These are phyloP conservation scores for Sebastes glaucus DNA, from an alignment of 2,797 vertebrate genomes.

Conservation along the genomic window DNA sequence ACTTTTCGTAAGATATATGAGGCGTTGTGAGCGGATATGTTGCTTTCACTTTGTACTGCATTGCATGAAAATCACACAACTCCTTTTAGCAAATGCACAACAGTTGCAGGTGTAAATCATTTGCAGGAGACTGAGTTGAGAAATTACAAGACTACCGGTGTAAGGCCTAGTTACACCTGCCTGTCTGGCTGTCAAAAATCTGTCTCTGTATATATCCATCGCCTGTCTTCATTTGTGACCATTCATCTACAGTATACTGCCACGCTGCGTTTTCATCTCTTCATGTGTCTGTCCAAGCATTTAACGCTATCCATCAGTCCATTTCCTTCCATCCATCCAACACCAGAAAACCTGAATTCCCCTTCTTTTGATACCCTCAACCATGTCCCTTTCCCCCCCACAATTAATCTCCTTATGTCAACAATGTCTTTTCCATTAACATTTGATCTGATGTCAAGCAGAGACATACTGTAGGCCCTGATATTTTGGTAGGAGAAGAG, in stretches of 20 bases:
- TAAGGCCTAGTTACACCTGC: not conserved
- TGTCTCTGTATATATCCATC: conserved; percentile 8
- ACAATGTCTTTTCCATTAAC: not conserved
- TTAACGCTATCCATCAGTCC: not conserved
- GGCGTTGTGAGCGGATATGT: too few species aligned
- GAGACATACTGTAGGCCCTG: not conserved
- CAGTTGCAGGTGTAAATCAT: not conserved
- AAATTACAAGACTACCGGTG: not conserved
- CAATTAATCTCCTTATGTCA: not conserved
- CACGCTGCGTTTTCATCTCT: not conserved
- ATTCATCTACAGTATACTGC: not conserved
- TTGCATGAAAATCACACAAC: not conserved
- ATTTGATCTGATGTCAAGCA: not conserved
- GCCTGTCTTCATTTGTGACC: conserved; percentile 13
- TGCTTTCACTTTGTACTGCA: not conserved
- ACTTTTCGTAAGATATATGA: not conserved
- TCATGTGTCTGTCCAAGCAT: not conserved
- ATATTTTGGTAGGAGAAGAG: not conserved
- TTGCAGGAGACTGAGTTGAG: not conserved
- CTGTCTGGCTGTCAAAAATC: conserved; percentile 15
- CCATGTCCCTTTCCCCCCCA: not conserved
- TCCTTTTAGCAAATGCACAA: not conserved
- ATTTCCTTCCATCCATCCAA: not conserved
- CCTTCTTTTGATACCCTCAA: not conserved
- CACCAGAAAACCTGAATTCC: not conserved